phyloP scores from a whole-genome alignment of 23 tunicate species.

The Styela clava region DNA sequence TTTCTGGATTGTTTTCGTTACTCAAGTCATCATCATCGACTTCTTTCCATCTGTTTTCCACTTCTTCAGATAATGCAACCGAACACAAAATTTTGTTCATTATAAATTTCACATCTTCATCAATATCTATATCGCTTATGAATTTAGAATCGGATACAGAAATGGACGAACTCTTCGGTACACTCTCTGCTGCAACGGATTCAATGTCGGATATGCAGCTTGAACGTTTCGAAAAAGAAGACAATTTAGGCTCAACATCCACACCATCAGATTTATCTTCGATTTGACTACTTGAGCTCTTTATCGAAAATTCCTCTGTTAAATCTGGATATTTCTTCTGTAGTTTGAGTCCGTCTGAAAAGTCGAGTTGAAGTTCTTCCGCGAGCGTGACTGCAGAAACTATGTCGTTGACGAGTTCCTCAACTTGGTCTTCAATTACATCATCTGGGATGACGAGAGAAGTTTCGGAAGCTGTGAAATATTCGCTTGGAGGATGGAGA shows the following conservation, averaged over 20 bases:
- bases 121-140: slow-evolving; percentile 1
- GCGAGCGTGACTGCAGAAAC: slow-evolving; percentile 30
- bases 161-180: not conserved
- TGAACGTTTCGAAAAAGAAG: no score
- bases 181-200: no score
- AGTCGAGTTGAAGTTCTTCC: slow-evolving; percentile 17
- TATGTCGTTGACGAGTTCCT: slow-evolving; percentile 14
- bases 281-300: no score
- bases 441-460: slow-evolving; percentile 1
- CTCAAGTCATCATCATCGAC: not conserved
- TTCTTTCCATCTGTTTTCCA: slow-evolving; percentile 1
- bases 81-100: slow-evolving; percentile 39
- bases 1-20: no score
- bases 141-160: slow-evolving; percentile 13
- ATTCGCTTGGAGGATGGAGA: slow-evolving; percentile 16
- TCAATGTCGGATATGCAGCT: no score
- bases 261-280: no score
- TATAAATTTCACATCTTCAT: slow-evolving; percentile 30
- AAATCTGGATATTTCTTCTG: not conserved
- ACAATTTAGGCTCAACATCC: no score
- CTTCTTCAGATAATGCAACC: slow-evolving; percentile 29
- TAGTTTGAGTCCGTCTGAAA: not conserved
- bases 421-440: not conserved
- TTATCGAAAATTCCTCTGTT: no score
- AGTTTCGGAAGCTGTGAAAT: slow-evolving; percentile 27